phyloP scores from a whole-genome alignment of 2,797 vertebrate genomes.

The Cuniculus paca region DNA sequence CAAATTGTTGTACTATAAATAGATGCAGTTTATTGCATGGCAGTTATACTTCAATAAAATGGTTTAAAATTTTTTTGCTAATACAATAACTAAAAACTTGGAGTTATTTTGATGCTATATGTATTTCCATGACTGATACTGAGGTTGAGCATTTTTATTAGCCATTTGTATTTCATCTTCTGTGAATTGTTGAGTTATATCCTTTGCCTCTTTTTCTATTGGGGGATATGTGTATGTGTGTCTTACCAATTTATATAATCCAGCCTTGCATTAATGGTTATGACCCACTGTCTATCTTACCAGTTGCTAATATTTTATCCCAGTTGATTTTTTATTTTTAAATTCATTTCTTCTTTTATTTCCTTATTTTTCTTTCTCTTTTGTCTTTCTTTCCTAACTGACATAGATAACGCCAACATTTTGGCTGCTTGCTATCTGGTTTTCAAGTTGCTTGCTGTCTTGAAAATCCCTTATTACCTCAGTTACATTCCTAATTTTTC shows the following conservation, averaged over 20 bases:
- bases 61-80: neutral
- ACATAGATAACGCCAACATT: neutral
- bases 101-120: neutral
- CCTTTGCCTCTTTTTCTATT: neutral
- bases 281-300: neutral
- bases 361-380: neutral
- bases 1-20: neutral
- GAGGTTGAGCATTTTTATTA: neutral
- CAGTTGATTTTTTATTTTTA: slow-evolving; percentile 32
- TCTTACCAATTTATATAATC: neutral
- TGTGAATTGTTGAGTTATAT: neutral
- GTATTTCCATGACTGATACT: neutral
- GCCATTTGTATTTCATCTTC: slow-evolving; percentile 19
- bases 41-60: neutral
- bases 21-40: neutral
- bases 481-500: neutral
- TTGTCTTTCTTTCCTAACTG: neutral
- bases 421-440: neutral
- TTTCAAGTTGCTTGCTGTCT: slow-evolving; percentile 1
- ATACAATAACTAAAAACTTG: neutral
- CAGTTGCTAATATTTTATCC: neutral
- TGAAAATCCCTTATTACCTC: neutral
- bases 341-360: neutral
- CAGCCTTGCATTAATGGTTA: neutral
- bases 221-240: neutral